These are phyloP conservation scores for Cephus cinctus DNA, from an alignment of 1,140 invertebrate species.

Conservation along the genomic window DNA sequence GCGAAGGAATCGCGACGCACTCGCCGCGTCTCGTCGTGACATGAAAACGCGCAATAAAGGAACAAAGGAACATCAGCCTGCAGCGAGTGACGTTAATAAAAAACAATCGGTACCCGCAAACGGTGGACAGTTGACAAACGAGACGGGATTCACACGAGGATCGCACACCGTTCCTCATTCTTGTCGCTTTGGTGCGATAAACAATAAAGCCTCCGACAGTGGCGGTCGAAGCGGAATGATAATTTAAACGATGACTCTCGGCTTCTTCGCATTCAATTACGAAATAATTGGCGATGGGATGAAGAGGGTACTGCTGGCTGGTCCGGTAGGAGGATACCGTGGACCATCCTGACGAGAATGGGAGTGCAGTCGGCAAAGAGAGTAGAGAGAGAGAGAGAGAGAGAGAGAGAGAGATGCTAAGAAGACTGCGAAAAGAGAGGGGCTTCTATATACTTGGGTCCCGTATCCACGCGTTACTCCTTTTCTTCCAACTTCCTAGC, in stretches of 20 bases:
- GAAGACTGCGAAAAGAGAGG: conserved; percentile 1
- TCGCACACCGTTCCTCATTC: conserved; percentile 18
- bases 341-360: conserved; percentile 5
- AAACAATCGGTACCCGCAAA: conserved; percentile 6
- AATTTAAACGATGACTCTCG: conserved; percentile 54
- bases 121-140: conserved; percentile 33
- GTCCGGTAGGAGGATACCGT: conserved; percentile 11
- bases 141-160: conserved; percentile 19
- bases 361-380: conserved; percentile 11
- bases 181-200: conserved; percentile 30
- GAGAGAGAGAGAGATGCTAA: conserved; percentile 1
- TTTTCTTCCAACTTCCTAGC: too few species aligned
- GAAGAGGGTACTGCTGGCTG: too few species aligned
- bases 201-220: conserved; percentile 33
- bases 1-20: too few species aligned
- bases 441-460: conserved; percentile 1
- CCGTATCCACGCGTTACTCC: too few species aligned
- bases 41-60: too few species aligned
- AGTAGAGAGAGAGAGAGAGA: conserved; percentile 4
- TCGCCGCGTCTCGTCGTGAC: too few species aligned
- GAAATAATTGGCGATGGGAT: conserved; percentile 54
- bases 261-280: conserved; percentile 53
- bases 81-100: too few species aligned
- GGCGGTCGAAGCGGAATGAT: conserved; percentile 37
- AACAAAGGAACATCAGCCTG: too few species aligned